phyloP scores from a whole-genome alignment of 2,797 vertebrate species.

The Ptychobarbus kaznakovi region DNA sequence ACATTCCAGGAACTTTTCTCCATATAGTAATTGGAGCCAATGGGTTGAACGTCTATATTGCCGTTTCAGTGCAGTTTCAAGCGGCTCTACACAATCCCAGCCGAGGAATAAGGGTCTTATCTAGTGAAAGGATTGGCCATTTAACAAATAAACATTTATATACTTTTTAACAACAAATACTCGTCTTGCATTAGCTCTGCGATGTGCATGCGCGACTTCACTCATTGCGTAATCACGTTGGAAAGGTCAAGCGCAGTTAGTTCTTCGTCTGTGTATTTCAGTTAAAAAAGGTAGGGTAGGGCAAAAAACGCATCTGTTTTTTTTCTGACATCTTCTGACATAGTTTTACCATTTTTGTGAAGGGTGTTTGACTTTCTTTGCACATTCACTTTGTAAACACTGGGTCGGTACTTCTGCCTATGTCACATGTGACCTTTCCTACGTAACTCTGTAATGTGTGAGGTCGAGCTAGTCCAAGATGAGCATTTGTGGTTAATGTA shows the following conservation, averaged over 20 bases:
- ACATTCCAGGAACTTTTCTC: background rate
- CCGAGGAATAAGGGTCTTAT: background rate
- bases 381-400: too few relatives aligned
- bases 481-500: background rate
- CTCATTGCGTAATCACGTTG: background rate
- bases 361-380: too few relatives aligned
- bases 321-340: too few relatives aligned
- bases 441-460: background rate
- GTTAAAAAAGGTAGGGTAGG: too few relatives aligned
- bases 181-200: background rate
- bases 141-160: too few relatives aligned
- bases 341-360: too few relatives aligned
- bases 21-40: background rate
- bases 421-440: background rate
- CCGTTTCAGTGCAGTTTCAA: background rate
- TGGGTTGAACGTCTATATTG: background rate
- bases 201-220: background rate
- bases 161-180: background rate
- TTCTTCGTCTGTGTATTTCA: too few relatives aligned
- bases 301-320: too few relatives aligned
- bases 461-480: background rate
- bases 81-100: background rate
- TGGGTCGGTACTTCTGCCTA: background rate
- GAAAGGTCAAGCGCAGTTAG: background rate
- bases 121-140: background rate